phyloP scores from a whole-genome alignment of 2,113 vertebrate genomes.

The Passerina amoena region DNA sequence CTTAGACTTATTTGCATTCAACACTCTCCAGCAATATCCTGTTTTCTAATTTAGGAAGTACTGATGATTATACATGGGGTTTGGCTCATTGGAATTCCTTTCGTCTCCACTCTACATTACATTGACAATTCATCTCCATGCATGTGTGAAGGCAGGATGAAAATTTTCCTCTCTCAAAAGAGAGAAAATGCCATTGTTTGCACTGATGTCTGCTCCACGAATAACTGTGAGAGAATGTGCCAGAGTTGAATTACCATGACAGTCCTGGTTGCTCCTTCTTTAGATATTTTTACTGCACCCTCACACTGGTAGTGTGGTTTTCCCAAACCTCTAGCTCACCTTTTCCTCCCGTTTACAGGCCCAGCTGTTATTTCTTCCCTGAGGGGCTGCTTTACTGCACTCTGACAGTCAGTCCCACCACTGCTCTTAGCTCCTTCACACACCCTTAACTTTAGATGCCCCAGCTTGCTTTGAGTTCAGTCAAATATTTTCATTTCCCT shows the following conservation, averaged over 20 bases:
- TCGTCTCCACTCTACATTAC: neutral
- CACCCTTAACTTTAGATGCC: constrained; percentile 58
- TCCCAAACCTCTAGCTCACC: neutral
- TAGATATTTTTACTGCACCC: neutral
- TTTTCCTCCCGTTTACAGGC: neutral
- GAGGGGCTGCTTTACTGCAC: neutral
- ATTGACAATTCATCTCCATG: neutral
- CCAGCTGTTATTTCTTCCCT: neutral
- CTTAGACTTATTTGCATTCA: neutral
- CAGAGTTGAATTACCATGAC: neutral
- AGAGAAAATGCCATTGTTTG: constrained; percentile 29
- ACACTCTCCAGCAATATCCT: constrained; percentile 27
- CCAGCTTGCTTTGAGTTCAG: constrained; percentile 63
- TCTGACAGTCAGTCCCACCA: constrained; percentile 22
- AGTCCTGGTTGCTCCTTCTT: neutral
- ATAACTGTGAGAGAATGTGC: neutral
- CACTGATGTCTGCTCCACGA: neutral
- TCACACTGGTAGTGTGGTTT: neutral
- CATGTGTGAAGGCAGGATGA: neutral
- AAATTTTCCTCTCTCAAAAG: neutral
- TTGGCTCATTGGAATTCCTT: constrained; percentile 8
- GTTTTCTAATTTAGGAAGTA: constrained; percentile 48
- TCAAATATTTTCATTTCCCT: constrained; percentile 74
- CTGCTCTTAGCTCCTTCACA: constrained; percentile 62
- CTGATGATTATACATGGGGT: neutral